Conservation (phyloP, 2,113 vertebrate species). For the Syngnathus scovelli region DNA sequence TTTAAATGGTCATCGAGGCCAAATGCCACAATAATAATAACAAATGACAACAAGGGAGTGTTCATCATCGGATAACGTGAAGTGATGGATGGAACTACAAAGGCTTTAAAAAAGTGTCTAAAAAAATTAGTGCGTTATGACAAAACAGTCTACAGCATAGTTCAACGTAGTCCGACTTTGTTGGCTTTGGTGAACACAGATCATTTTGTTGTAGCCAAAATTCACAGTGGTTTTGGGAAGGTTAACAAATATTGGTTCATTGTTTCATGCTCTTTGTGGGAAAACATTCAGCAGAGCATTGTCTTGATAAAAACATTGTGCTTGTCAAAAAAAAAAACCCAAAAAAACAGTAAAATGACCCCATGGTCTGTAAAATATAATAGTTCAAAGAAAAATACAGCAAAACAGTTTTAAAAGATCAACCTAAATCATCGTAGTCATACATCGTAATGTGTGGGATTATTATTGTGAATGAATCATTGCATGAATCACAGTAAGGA, state of each 20-base stretch:
- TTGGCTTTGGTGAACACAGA: conserved; percentile 20
- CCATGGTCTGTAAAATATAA: conserved; percentile 19
- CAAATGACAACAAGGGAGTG: conserved; percentile 24
- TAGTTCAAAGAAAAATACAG: conserved; percentile 19
- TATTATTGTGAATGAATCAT: background rate
- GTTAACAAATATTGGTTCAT: conserved; percentile 26
- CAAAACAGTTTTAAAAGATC: conserved; percentile 13
- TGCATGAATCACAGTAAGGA: background rate
- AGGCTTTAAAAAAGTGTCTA: conserved; percentile 34
- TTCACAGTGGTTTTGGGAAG: conserved; percentile 56
- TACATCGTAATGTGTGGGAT: background rate
- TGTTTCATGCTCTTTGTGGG: conserved; percentile 16
- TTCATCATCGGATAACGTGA: conserved; percentile 26
- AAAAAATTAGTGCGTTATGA: conserved; percentile 39
- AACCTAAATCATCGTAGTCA: background rate
- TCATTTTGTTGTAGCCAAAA: conserved; percentile 28
- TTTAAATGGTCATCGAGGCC: background rate
- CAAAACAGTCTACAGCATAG: conserved; percentile 4
- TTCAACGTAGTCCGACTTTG: background rate
- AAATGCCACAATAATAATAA: conserved; percentile 5
- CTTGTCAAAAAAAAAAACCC: conserved; percentile 24
- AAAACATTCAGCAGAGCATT: conserved; percentile 31
- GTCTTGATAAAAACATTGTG: conserved; percentile 24
- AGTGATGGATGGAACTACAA: conserved; percentile 32
- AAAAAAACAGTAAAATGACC: conserved; percentile 21